phyloP scores from a whole-genome alignment of 2,797 vertebrate genomes.

The Chlorospingus flavigularis region DNA sequence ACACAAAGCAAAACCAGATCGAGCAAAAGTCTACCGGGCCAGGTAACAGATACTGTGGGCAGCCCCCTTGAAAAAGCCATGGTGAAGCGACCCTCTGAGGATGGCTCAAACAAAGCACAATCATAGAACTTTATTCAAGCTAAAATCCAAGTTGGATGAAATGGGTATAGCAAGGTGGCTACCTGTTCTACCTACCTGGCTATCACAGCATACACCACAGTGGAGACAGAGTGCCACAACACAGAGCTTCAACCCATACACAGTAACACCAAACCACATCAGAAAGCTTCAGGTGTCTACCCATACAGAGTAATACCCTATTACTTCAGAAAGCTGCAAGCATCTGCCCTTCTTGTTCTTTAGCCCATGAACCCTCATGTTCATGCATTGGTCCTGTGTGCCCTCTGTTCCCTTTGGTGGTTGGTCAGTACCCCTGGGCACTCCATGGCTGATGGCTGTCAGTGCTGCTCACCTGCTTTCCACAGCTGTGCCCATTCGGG shows the following conservation, averaged over 20 bases:
- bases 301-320: fast-evolving
- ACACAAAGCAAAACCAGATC: neutral
- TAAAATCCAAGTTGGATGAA: neutral
- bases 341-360: neutral
- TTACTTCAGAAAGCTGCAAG: neutral
- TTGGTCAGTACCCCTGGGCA: neutral
- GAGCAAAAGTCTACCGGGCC: neutral
- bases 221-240: neutral
- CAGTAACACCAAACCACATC: neutral
- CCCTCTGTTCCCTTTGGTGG: neutral
- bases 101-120: neutral
- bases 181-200: neutral
- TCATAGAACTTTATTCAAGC: neutral
- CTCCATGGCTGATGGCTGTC: neutral
- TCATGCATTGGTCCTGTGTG: neutral
- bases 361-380: neutral
- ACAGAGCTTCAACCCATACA: neutral
- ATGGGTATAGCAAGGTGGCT: neutral
- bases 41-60: neutral
- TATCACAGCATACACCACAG: neutral
- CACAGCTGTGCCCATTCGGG: neutral
- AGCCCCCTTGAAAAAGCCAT: neutral
- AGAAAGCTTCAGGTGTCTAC: neutral
- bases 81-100: neutral
- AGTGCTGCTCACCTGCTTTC: fast-evolving